A percentile compares a stretch with the other conserved stretches of the same genome.
phyloP scores from a whole-genome alignment of 1,140 invertebrate species.

The Vanessa tameamea region DNA sequence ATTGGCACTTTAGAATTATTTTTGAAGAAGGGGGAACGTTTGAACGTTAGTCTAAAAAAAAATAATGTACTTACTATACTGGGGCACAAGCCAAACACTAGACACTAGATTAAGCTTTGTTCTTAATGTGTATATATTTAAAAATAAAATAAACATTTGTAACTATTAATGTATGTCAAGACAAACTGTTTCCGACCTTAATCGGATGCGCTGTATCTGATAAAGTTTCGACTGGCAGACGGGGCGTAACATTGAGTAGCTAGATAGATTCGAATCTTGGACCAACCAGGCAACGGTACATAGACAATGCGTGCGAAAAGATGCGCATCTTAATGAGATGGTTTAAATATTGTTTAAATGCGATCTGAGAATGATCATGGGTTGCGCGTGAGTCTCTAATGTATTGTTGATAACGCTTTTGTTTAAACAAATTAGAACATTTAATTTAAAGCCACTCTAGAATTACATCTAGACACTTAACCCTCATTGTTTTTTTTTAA shows the following conservation, averaged over 20 bases:
- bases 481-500: too few relatives aligned
- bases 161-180: not conserved
- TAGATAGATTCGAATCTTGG: slow-evolving; percentile 31
- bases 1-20: too few relatives aligned
- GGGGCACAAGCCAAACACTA: too few relatives aligned
- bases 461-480: too few relatives aligned
- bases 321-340: slow-evolving; percentile 46
- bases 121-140: too few relatives aligned
- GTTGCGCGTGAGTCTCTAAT: slow-evolving; percentile 25
- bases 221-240: slow-evolving; percentile 31
- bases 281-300: slow-evolving; percentile 32
- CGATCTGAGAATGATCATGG: slow-evolving; percentile 39
- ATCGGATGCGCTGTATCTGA: slow-evolving; percentile 17
- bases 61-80: too few relatives aligned
- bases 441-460: not conserved
- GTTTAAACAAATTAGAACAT: slow-evolving; percentile 13
- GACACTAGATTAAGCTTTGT: too few relatives aligned
- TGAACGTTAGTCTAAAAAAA: too few relatives aligned
- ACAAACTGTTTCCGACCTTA: slow-evolving; percentile 6
- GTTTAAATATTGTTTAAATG: slow-evolving; percentile 48
- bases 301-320: slow-evolving; percentile 48
- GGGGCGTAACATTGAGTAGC: slow-evolving; percentile 37
- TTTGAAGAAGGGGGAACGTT: too few relatives aligned
- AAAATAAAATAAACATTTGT: not conserved
- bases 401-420: slow-evolving; percentile 30